Evolutionary conservation across 2,888 invertebrate genomes (phyloP).

Genomic region (Dasypogon diadema): DNA sequence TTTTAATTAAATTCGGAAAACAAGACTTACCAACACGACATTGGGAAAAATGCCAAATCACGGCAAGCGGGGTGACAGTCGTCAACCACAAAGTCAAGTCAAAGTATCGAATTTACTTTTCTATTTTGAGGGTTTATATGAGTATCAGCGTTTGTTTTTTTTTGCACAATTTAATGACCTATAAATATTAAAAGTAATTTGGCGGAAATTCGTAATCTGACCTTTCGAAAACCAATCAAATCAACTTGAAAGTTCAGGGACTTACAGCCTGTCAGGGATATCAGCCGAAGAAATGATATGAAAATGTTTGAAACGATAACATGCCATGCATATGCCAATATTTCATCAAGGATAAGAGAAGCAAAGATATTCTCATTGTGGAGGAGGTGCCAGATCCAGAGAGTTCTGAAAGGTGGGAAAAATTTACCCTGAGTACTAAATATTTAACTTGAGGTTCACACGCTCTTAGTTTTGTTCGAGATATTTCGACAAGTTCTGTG

Average conservation of each 20-base stretch:
- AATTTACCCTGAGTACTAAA: background rate
- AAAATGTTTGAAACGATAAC: conserved; percentile 56
- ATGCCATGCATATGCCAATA: conserved; percentile 63
- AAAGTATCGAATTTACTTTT: background rate
- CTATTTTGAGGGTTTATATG: background rate
- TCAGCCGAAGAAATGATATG: conserved; percentile 46
- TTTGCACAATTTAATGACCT: conserved; percentile 26
- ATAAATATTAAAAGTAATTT: conserved; percentile 27
- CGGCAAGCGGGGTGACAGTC: background rate
- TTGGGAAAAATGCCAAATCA: background rate
- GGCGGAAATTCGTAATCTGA: background rate
- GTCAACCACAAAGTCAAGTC: background rate
- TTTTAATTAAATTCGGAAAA: no score
- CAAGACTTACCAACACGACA: background rate
- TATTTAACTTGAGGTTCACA: no score
- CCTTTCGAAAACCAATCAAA: conserved; percentile 12
- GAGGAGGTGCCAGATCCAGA: background rate
- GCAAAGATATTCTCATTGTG: conserved; percentile 7
- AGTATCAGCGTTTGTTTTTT: background rate
- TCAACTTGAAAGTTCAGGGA: conserved; percentile 20
- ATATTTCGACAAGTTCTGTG: conserved; percentile 46
- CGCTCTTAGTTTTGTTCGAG: background rate
- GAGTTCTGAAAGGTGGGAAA: background rate
- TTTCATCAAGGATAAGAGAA: conserved; percentile 58
- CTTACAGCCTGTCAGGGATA: conserved; percentile 52